Evolutionary conservation across 2,113 vertebrate species (phyloP).

Genomic region (Solea solea): DNA sequence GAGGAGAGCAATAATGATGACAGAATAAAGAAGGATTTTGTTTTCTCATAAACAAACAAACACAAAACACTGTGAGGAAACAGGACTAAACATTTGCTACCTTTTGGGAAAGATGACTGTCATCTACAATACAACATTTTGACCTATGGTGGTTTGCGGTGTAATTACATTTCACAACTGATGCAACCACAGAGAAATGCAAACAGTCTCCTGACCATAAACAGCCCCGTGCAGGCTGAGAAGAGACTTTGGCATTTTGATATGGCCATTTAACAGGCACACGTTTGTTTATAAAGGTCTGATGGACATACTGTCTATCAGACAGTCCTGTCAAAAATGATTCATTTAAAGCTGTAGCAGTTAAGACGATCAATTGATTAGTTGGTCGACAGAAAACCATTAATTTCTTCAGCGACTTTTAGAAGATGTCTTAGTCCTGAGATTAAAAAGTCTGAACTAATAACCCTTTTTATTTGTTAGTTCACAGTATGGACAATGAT

Average conservation of each 20-base stretch:
- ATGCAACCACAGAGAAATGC: constrained; percentile 16
- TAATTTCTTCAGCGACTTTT: no score
- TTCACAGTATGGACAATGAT: no score
- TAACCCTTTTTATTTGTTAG: no score
- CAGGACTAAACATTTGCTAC: constrained; percentile 1
- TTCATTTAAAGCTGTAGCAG: neutral
- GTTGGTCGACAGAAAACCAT: neutral
- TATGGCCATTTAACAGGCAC: constrained; percentile 15
- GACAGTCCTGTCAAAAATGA: neutral
- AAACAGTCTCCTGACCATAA: constrained; percentile 8
- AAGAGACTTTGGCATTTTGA: constrained; percentile 15
- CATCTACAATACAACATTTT: neutral
- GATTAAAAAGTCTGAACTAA: no score
- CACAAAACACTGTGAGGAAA: neutral
- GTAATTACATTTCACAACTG: constrained; percentile 1
- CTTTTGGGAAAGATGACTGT: neutral
- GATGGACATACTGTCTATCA: constrained; percentile 11
- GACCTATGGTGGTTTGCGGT: neutral
- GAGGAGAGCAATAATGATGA: neutral
- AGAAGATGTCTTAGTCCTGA: no score
- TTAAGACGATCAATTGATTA: neutral
- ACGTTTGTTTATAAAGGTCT: constrained; percentile 18
- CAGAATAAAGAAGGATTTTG: constrained; percentile 1
- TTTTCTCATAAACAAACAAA: no score
- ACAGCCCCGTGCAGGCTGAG: neutral